Percentiles rank a stretch among this genome's conserved stretches.
These are phyloP conservation scores for Drosophila busckii DNA, from an alignment of 1,140 invertebrate genomes.

Conservation along the genomic window DNA sequence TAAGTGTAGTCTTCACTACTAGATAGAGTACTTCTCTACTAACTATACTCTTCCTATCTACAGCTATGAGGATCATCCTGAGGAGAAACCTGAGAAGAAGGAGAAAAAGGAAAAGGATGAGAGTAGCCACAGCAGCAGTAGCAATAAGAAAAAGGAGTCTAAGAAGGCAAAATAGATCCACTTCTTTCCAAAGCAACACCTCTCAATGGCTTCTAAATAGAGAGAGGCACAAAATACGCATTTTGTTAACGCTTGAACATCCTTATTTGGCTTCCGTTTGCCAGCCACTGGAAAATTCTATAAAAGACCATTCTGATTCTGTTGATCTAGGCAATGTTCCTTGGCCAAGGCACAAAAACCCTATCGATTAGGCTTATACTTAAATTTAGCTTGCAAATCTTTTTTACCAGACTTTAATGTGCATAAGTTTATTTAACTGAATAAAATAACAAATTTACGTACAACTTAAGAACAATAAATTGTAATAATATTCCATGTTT, in stretches of 20 bases:
- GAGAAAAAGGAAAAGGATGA: slow-evolving; percentile 77
- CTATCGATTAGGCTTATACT: slow-evolving; percentile 43
- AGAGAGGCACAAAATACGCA: slow-evolving; percentile 4
- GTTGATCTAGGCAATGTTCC: slow-evolving; percentile 46
- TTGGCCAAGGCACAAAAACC: slow-evolving; percentile 47
- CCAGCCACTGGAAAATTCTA: slow-evolving; percentile 12
- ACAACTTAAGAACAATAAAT: slow-evolving; percentile 31
- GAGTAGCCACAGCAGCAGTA: slow-evolving; percentile 24
- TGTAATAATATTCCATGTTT: slow-evolving; percentile 30
- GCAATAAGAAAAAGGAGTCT: slow-evolving; percentile 72
- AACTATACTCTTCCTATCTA: neutral
- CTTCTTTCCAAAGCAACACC: slow-evolving; percentile 17
- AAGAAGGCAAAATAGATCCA: slow-evolving; percentile 69
- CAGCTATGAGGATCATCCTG: slow-evolving; percentile 85
- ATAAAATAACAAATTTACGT: slow-evolving; percentile 22
- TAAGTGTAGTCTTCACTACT: slow-evolving; percentile 81
- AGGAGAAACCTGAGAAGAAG: slow-evolving; percentile 79
- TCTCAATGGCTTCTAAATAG: slow-evolving; percentile 50
- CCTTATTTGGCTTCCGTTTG: slow-evolving; percentile 15
- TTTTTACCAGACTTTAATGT: slow-evolving; percentile 41
- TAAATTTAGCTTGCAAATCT: slow-evolving; percentile 17
- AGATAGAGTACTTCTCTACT: neutral
- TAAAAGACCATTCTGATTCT: slow-evolving; percentile 47
- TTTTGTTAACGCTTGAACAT: slow-evolving; percentile 26
- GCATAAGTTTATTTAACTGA: slow-evolving; percentile 23